phyloP scores from a whole-genome alignment of 2,113 vertebrate species.

The Otis tarda region DNA sequence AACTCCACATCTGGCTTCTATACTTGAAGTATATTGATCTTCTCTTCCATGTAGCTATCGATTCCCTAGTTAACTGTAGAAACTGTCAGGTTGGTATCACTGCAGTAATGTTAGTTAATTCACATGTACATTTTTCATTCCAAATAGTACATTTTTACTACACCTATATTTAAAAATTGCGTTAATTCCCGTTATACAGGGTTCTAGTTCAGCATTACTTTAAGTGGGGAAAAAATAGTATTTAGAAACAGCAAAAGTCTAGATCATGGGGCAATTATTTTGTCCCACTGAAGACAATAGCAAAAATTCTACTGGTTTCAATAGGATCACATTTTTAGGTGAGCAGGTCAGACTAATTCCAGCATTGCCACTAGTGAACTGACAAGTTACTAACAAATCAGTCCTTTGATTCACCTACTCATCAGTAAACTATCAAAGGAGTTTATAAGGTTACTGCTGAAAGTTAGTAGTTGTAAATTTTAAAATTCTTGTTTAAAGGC shows the following conservation, averaged over 20 bases:
- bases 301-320: neutral
- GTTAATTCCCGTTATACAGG: neutral
- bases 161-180: neutral
- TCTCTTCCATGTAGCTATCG: neutral
- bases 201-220: neutral
- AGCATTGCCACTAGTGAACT: neutral
- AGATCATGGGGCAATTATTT: neutral
- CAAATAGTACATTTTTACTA: neutral
- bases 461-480: neutral
- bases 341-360: neutral
- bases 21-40: neutral
- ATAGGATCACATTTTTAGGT: neutral
- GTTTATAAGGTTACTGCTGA: neutral
- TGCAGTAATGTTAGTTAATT: neutral
- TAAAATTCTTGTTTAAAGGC: neutral
- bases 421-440: neutral
- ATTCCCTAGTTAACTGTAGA: neutral
- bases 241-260: neutral
- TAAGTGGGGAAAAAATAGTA: neutral
- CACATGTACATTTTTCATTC: neutral
- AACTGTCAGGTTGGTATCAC: neutral
- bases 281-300: neutral
- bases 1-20: neutral
- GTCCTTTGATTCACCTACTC: neutral
- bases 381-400: neutral